Evolutionary conservation across 2,113 vertebrate species (phyloP).

Genomic region (Myiozetetes cayanensis): DNA sequence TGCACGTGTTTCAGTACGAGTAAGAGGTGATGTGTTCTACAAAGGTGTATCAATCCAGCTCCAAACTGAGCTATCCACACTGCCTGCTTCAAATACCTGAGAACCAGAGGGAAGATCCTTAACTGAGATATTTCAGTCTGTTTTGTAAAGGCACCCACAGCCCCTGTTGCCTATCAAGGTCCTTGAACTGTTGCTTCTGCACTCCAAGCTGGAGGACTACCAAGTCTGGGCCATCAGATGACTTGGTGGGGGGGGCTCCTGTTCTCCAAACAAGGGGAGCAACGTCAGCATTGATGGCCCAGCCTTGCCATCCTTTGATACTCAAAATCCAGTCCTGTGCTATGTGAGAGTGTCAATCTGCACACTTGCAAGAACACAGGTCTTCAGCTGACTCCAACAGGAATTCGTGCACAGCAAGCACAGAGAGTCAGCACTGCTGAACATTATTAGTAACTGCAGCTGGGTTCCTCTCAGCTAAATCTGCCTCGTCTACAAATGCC

Average conservation of each 20-base stretch:
- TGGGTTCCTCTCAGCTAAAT: neutral
- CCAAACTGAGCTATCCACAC: neutral
- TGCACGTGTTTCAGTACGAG: neutral
- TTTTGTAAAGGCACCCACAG: neutral
- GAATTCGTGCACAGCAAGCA: fast-evolving
- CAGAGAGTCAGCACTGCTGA: neutral
- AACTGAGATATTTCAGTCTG: neutral
- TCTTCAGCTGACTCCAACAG: neutral
- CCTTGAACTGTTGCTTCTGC: neutral
- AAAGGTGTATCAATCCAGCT: fast-evolving
- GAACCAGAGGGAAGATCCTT: neutral
- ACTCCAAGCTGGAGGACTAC: neutral
- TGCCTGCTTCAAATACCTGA: neutral
- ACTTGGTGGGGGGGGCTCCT: neutral
- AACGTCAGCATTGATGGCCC: neutral
- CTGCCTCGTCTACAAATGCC: constrained; percentile 11
- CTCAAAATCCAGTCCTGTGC: neutral
- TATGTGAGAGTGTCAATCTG: neutral
- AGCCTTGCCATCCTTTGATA: neutral
- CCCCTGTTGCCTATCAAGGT: neutral
- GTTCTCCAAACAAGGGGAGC: neutral
- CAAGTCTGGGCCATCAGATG: neutral
- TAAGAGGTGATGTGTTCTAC: neutral
- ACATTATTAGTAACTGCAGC: neutral
- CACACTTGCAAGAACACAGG: neutral